Base-by-base conservation (phyloP, 2,113 vertebrate genomes). In the Collichthys lucidus region DNA sequence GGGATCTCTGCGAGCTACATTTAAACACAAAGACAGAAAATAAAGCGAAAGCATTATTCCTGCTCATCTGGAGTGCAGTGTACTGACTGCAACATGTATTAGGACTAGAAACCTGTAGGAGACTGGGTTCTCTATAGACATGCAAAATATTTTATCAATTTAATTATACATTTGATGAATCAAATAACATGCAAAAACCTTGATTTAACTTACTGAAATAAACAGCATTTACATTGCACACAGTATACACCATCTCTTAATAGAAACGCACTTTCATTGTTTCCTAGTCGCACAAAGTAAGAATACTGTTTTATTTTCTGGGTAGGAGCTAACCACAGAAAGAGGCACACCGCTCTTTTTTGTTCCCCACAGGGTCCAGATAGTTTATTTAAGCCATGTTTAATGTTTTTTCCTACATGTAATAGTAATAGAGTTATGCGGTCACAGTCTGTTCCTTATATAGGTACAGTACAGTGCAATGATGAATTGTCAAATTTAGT, bases 11-110 rank as follows among this genome's bases (percentile, higher is more conserved):
- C 50, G n/a, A 73, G 35, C 55, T 19, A 14, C 52, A 40, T 80
- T 69, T 64, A 46, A 80, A 73, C 35, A 57, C 10, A 7, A 17
- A 78, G 16, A n/a, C 4, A 26, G 52, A 72, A 77, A 68, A 59
- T 31, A 44, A 46, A 5, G 42, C 20, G 24, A 6, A 73, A 49
- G 64, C 17, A 50, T 50, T 14, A 31, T 5, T 42, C 2, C 22
- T 22, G 9, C 20, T 62, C 9, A 31, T 50, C 14, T 59, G 29
- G 40, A 35, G 35, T 35, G 24, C 16, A 42, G 46, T 35, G 3
- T 5, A 35, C 12, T 52, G 66, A 50, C 60, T 26, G 49, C 35
- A 61, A 4, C 17, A 47, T 66, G 24, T 64, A 47, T 57, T 11
- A 11, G 3, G 16, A 65, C 26, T 12, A 31, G 17, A 46, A 17